Conservation (phyloP, 64 coral and sea anemone species). For the Catalaphyllia jardinei region DNA sequence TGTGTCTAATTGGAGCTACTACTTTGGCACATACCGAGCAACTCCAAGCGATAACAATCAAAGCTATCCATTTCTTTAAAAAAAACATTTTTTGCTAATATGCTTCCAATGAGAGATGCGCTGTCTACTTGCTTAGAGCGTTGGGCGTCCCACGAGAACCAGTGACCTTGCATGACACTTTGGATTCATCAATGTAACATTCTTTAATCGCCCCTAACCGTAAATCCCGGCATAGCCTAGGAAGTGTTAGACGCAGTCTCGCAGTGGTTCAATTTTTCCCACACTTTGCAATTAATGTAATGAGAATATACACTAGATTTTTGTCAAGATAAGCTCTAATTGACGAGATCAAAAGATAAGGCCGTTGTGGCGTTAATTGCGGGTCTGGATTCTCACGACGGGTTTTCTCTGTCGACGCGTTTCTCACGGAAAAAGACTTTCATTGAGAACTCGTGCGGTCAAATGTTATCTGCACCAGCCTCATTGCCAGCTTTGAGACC, state of each 20-base stretch:
- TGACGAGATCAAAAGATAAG: slow-evolving; percentile 47
- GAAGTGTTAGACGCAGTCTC: not conserved
- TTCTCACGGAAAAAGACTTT: slow-evolving; percentile 40
- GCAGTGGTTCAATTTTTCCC: slow-evolving; percentile 1
- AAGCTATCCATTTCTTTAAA: slow-evolving; percentile 15
- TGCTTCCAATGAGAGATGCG: not conserved
- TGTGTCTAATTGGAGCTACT: slow-evolving; percentile 20
- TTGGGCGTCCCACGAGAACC: slow-evolving; percentile 21
- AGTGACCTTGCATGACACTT: not conserved
- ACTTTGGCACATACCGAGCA: not conserved
- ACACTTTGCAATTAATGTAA: slow-evolving; percentile 25
- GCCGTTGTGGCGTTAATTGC: slow-evolving; percentile 31
- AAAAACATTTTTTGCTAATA: slow-evolving; percentile 17
- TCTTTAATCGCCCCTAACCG: not conserved
- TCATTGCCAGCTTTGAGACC: slow-evolving; percentile 15
- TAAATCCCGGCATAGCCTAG: not conserved
- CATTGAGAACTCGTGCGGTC: slow-evolving; percentile 17
- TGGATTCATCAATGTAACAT: not conserved
- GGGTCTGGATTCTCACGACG: slow-evolving; percentile 25
- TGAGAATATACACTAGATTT: slow-evolving; percentile 52
- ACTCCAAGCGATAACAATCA: slow-evolving; percentile 10
- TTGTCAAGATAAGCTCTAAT: slow-evolving; percentile 29
- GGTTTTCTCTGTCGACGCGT: not conserved
- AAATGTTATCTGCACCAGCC: slow-evolving; percentile 30
- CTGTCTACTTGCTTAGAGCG: not conserved